Conservation (phyloP, 2,797 vertebrate genomes). For the Alauda arvensis region DNA sequence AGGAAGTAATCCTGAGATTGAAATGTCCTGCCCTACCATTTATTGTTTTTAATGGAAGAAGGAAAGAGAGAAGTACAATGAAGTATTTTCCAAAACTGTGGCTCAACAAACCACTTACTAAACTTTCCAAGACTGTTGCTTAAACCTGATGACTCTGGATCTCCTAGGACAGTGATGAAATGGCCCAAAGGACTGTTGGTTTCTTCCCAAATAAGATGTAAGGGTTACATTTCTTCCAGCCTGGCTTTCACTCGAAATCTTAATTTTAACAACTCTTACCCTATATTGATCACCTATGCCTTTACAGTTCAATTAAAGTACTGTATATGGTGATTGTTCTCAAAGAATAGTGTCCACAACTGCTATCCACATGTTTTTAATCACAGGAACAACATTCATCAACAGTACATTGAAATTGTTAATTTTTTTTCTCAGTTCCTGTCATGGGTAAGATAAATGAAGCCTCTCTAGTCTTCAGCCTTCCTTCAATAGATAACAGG, state of each 20-base stretch:
- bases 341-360: not conserved
- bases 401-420: slow-evolving; percentile 26
- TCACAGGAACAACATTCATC: slow-evolving; percentile 40
- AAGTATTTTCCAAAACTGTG: slow-evolving; percentile 24
- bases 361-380: slow-evolving; percentile 26
- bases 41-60: slow-evolving; percentile 9
- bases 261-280: slow-evolving; percentile 38
- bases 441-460: slow-evolving; percentile 47
- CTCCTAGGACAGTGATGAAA: not conserved
- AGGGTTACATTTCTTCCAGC: not conserved
- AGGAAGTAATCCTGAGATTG: slow-evolving; percentile 13
- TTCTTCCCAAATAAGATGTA: not conserved
- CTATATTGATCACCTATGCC: slow-evolving; percentile 19
- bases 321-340: not conserved
- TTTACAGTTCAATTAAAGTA: slow-evolving; percentile 39
- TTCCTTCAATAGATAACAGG: slow-evolving; percentile 7
- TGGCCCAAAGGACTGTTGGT: not conserved
- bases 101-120: slow-evolving; percentile 1
- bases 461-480: not conserved
- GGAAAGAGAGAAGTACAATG: not conserved
- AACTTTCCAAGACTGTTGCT: not conserved
- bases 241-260: not conserved
- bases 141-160: not conserved
- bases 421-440: not conserved
- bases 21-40: not conserved